Evolutionary conservation across 2,888 invertebrate species (phyloP), one percentile per base, ranked within the genome.

Genomic region (Drosophila putrida): DNA sequence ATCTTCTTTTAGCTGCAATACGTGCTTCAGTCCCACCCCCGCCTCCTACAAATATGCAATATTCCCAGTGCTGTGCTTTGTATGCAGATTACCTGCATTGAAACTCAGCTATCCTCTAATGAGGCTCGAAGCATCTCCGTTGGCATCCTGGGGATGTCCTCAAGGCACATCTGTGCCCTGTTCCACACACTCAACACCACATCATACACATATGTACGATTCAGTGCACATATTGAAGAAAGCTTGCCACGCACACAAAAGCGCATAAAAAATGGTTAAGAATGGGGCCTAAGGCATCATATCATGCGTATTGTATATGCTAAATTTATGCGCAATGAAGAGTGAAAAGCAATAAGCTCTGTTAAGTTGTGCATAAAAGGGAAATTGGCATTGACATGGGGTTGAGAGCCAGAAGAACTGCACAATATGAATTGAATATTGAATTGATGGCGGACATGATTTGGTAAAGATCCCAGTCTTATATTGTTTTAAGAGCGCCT

Each of bases 341-440:
- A 88, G 83, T 88, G 65, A 84, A 84, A 84, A 84, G 88, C 83
- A 84, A 84, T 88, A 88, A 84, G 86, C 83, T 78, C 83, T 80
- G 83, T 72, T 86, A 88, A 88, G 86, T 84, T 84, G 83, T 78
- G 83, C 83, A 84, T 83, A 86, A 84, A 86, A 82, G 72, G 68
- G 78, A 84, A 84, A 88, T 88, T 80, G 83, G 75, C 80, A 84
- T 73, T 84, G 82, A 76, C 74, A 76, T 71, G 71, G 68, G 71
- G 38, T 50, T 51, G 31, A 57, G 35, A n/a, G 8, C 25, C 35
- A 11, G n/a, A 41, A 51, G 39, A 38, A 4, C 20, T 69, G 41
- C 41, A 51, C 55, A 70, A 86, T 62, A 70, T 78, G 75, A n/a
- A n/a, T 59, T 72, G n/a, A n/a, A n/a, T 68, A 71, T 75, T 80